Evolutionary conservation across 2,888 invertebrate species (phyloP).

Genomic region (Philonicus albiceps): DNA sequence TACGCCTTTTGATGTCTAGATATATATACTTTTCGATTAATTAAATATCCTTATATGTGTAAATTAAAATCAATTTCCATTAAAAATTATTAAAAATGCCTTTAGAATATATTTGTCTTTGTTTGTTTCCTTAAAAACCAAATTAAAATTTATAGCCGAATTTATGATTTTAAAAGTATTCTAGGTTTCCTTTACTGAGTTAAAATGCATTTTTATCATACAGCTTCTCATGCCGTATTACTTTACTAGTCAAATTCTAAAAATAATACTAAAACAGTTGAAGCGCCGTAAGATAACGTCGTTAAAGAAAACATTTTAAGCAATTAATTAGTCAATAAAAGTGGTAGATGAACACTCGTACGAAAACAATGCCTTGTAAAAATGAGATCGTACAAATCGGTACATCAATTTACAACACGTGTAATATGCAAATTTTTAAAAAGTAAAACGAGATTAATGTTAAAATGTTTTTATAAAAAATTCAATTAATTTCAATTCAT

Average conservation of each 20-base stretch:
- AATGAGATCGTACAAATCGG: background rate
- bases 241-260: background rate
- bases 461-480: conserved; percentile 28
- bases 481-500: conserved; percentile 1
- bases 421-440: background rate
- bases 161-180: conserved; percentile 25
- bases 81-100: conserved; percentile 40
- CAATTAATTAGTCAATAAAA: background rate
- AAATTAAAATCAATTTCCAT: conserved; percentile 32
- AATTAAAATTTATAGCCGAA: conserved; percentile 38
- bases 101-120: conserved; percentile 34
- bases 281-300: background rate
- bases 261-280: background rate
- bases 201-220: conserved; percentile 22
- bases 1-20: conserved; percentile 8
- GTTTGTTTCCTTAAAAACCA: conserved; percentile 5
- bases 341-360: background rate
- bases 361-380: background rate
- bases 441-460: conserved; percentile 5
- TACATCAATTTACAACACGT: background rate
- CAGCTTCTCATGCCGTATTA: conserved; percentile 1
- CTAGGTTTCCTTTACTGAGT: background rate
- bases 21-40: conserved; percentile 22
- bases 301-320: background rate
- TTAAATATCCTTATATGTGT: background rate